Evolutionary conservation across 2,888 invertebrate genomes (phyloP), one percentile per base, ranked within the genome.

Genomic region (Pseudococcus viburni): DNA sequence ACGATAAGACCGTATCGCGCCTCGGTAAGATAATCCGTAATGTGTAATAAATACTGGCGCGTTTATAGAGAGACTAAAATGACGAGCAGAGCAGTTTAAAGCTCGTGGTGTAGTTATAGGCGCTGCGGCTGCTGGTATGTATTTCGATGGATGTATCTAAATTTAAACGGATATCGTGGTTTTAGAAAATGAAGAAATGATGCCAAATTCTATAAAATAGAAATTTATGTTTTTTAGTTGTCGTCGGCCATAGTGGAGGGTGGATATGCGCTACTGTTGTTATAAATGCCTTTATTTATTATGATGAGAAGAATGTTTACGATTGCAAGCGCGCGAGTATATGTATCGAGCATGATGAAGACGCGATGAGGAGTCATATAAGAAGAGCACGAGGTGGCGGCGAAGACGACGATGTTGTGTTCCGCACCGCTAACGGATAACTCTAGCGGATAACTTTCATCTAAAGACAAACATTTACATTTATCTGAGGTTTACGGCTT

Each of bases 171-270:
- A 73, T 88, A 80, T 87, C 80, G 80, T 77, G 83, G 55, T 88
- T 80, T 42, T 39, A 88, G 77, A 83, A 88, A 77, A 88, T 88
- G 83, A 88, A 77, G 84, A 85, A 85, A 88, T 88, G 85, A 88
- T 88, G 88, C 88, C 88, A 88, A 88, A 88, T 88, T 88, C 88
- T 88, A 88, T 88, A 85, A 88, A 88, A 88, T 73, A 85, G 85
- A 88, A 88, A 88, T 88, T 88, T 88, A 88, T 88, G 88, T 88
- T 88, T 88, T 88, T 88, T 88, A 51, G 48, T 84, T 46, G 84
- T 64, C 77, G 88, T 77, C 51, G 84, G 33, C 55, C 26, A 55
- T 55, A 55, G 84, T 51, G 22, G 84, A 51, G 85, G 85, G 85
- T 85, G 59, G 64, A 85, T 48, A 59, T 26, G 15, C 7, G 59